A percentile compares a stretch with the other conserved stretches of the same genome.
Conservation (phyloP, 1,140 invertebrate genomes). For the Lepidurus apus region DNA sequence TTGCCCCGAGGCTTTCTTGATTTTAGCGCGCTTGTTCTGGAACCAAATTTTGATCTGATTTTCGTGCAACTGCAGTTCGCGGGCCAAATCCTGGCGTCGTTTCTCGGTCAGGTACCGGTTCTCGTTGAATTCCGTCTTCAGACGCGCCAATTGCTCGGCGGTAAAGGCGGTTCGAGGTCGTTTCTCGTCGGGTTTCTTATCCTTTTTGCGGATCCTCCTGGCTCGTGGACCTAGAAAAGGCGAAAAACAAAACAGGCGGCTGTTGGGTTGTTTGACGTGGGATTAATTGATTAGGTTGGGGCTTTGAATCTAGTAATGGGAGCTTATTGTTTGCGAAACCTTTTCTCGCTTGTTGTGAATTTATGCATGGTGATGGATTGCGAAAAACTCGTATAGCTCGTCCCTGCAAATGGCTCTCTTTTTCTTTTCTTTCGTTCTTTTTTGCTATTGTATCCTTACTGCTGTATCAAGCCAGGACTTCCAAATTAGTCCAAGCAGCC, state of each 20-base stretch:
- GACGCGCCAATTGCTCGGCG: conserved; percentile 42
- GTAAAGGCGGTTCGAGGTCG: conserved; percentile 46
- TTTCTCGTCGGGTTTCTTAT: conserved; percentile 41
- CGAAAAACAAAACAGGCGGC: not conserved
- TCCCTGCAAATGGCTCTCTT: too few relatives aligned
- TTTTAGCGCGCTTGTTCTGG: conserved; percentile 62
- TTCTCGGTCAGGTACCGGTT: conserved; percentile 54
- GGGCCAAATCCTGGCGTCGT: conserved; percentile 52
- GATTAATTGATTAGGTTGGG: not conserved
- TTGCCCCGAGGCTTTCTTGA: conserved; percentile 55
- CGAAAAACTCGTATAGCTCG: too few relatives aligned
- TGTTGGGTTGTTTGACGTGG: not conserved
- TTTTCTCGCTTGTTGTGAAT: too few relatives aligned
- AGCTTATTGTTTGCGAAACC: too few relatives aligned
- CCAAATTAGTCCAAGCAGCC: not conserved
- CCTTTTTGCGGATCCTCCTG: conserved; percentile 29
- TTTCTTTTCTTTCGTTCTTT: too few relatives aligned
- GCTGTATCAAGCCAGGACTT: too few relatives aligned
- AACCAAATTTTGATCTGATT: conserved; percentile 64
- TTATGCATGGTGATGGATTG: too few relatives aligned
- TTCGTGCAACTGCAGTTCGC: conserved; percentile 55
- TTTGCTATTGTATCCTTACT: too few relatives aligned
- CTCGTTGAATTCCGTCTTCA: conserved; percentile 45
- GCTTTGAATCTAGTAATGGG: too few relatives aligned
- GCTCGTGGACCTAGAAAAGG: conserved; percentile 32